These are phyloP conservation scores for Sebastes fasciatus DNA, from an alignment of 2,113 vertebrate genomes.

Conservation along the genomic window DNA sequence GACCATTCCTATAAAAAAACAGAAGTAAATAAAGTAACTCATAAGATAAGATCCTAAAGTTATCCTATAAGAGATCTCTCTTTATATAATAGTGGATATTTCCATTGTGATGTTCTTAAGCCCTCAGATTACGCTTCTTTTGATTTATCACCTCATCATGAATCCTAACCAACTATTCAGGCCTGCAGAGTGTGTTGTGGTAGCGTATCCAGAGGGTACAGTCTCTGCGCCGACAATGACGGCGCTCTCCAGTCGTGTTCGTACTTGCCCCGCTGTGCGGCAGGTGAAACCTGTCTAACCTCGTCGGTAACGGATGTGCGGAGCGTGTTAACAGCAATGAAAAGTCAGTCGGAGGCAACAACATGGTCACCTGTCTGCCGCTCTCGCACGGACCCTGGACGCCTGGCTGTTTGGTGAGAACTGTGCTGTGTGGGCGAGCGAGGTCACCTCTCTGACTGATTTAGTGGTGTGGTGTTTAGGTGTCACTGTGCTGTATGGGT, in stretches of 20 bases:
- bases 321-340: conserved; percentile 1
- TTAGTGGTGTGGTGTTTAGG: conserved; percentile 32
- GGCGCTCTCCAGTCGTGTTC: conserved; percentile 54
- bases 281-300: conserved; percentile 82
- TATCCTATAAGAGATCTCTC: neutral
- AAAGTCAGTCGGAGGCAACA: conserved; percentile 13
- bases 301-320: conserved; percentile 60
- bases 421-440: conserved; percentile 1
- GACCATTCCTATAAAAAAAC: neutral
- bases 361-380: conserved; percentile 68
- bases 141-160: neutral
- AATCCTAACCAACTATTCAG: neutral
- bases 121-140: neutral
- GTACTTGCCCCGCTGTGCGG: conserved; percentile 61
- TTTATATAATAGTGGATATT: neutral
- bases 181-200: conserved; percentile 28
- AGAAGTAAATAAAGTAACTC: neutral
- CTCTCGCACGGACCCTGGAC: conserved; percentile 50
- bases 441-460: conserved; percentile 19
- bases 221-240: conserved; percentile 13
- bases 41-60: neutral
- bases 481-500: conserved; percentile 27
- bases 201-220: conserved; percentile 54
- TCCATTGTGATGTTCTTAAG: neutral
- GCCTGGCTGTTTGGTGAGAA: conserved; percentile 69